Evolutionary conservation across 2,113 vertebrate species (phyloP).

Genomic region (Epinephelus cyanopodus): DNA sequence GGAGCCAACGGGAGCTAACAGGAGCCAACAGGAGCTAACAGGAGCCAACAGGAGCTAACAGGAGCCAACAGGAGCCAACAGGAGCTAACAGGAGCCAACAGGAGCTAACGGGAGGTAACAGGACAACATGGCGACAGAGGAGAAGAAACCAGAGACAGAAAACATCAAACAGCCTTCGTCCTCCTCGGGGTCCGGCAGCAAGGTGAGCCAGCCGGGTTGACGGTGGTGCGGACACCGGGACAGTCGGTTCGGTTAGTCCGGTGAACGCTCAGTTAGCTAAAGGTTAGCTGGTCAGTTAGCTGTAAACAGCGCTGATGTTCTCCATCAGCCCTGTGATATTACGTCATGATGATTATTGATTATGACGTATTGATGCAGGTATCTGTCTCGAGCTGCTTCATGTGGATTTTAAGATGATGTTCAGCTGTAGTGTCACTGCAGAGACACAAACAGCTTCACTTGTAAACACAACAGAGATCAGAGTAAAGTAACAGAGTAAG

Average conservation of each 20-base stretch:
- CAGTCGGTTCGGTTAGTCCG: background rate
- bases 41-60: background rate
- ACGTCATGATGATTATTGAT: too few species aligned
- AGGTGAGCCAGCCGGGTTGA: slow-evolving; percentile 78
- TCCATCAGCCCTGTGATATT: too few species aligned
- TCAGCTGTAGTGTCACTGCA: too few species aligned
- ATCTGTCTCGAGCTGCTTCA: too few species aligned
- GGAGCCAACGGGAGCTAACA: background rate
- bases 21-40: slow-evolving; percentile 16
- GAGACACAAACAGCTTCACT: too few species aligned
- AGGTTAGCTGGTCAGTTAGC: too few species aligned
- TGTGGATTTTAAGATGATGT: too few species aligned
- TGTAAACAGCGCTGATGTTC: too few species aligned
- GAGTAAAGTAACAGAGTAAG: too few species aligned
- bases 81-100: slow-evolving; percentile 10
- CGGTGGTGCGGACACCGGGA: background rate
- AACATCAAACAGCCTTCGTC: slow-evolving; percentile 88
- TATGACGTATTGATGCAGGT: too few species aligned
- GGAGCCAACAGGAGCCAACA: background rate
- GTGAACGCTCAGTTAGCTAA: background rate
- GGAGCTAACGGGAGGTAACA: background rate
- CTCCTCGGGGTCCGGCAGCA: slow-evolving; percentile 90
- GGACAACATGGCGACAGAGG: slow-evolving; percentile 91
- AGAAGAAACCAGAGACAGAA: slow-evolving; percentile 95
- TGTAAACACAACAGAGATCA: too few species aligned